Evolutionary conservation across 2,797 vertebrate genomes (phyloP), one percentile per base, ranked within the genome.

Genomic region (Ptychobarbus kaznakovi): DNA sequence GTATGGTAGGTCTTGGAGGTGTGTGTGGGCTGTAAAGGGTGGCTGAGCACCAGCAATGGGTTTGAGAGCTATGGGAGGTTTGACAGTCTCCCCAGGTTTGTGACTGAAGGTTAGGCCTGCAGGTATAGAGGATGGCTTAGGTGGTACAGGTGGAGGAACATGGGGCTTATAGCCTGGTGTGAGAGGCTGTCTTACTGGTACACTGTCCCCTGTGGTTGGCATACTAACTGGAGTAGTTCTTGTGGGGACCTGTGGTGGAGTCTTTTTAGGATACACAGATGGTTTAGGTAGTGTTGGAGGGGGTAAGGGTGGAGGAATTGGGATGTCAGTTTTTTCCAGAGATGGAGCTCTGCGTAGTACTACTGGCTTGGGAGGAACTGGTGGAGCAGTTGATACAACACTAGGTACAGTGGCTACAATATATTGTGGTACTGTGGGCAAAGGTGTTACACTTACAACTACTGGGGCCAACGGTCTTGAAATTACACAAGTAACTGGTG

Each of bases 21-120:
- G 72, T 61, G 72, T 87, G 91, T 95, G 95, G 81, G 92, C 92
- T 61, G 93, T 93, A 56, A 94, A 95, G 72, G 93, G 56, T 72
- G 93, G 92, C 81, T 95, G 95, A 80, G 94, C 92, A 80, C 89
- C 90, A 86, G 89, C n/a, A 13, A 86, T 63, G 18, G 96, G 96
- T 90, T 99, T 99, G 87, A 97, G 97, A 90, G 97, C 96, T 93
- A 98, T 96, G 70, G 97, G 97, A 92, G 97, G 97, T 92, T 97
- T 98, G 86, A 95, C 93, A 90, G 92, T 85, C 86, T 98, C 97
- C 84, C 91, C 88, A 76, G 96, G 88, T 90, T 96, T 97, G 82
- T 97, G 96, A 90, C 93, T 95, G 84, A 99, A 97, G 58, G 96
- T 94, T 88, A 98, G 94, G 32, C 96, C 97, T 88, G 95, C 92